Conservation (phyloP, 2,113 vertebrate species). For the Isurus oxyrinchus region DNA sequence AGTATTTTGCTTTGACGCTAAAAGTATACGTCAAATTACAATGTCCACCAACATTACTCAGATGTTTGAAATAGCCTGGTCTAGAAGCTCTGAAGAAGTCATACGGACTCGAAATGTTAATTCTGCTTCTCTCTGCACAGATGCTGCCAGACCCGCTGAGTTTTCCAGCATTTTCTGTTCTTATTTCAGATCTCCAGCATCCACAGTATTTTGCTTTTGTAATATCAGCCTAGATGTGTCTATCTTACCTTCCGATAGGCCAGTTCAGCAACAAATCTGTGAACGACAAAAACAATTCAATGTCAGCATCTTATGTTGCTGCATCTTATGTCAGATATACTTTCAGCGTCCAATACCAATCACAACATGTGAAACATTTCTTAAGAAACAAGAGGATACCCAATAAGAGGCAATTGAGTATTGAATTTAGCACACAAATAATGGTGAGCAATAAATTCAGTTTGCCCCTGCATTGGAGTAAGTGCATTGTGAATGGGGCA, state of each 20-base stretch:
- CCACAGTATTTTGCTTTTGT: too few relatives aligned
- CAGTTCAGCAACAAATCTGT: conserved; percentile 32
- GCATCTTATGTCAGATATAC: not conserved
- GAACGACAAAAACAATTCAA: not conserved
- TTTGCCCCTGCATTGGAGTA: not conserved
- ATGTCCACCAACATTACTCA: not conserved
- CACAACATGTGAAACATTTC: not conserved
- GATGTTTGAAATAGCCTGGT: not conserved
- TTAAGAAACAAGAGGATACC: not conserved
- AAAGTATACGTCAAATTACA: not conserved
- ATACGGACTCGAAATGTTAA: not conserved
- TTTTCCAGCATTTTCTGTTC: too few relatives aligned
- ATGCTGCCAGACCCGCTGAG: too few relatives aligned
- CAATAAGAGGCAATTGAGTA: not conserved
- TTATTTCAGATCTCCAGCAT: too few relatives aligned
- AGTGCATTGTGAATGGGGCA: not conserved
- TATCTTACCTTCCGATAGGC: not conserved
- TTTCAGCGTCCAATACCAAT: not conserved
- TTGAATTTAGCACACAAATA: not conserved
- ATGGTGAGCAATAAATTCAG: not conserved
- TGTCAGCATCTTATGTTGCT: not conserved
- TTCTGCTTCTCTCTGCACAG: too few relatives aligned
- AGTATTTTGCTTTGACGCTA: not conserved
- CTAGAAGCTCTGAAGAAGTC: not conserved
- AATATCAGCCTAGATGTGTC: too few relatives aligned